Conservation (phyloP, 2,113 vertebrate species). For the Propithecus coquereli region DNA sequence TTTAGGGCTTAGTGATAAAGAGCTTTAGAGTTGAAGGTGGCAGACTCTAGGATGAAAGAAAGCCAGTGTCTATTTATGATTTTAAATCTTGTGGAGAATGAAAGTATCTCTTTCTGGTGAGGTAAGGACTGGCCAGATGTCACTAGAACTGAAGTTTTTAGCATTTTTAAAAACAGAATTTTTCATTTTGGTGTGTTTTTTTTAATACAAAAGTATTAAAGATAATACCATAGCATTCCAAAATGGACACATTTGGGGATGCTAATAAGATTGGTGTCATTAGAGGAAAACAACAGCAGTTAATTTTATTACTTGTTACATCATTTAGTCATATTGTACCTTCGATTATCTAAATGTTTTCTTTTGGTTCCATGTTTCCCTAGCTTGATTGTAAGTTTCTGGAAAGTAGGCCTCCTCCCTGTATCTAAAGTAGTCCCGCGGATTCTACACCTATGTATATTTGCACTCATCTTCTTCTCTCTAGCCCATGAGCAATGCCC, state of each 20-base stretch:
- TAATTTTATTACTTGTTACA: constrained; percentile 32
- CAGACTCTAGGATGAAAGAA: neutral
- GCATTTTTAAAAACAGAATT: neutral
- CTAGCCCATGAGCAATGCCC: neutral
- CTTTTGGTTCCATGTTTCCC: neutral
- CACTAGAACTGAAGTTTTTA: neutral
- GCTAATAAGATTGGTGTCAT: neutral
- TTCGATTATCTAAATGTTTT: neutral
- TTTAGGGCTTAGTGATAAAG: constrained; percentile 50
- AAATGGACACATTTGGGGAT: constrained; percentile 10
- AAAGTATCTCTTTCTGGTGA: neutral
- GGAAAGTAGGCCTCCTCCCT: neutral
- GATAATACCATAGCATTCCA: neutral
- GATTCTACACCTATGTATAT: neutral
- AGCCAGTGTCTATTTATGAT: neutral
- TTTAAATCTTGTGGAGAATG: neutral
- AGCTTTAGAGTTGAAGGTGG: neutral
- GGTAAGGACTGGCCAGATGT: neutral
- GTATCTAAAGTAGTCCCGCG: neutral
- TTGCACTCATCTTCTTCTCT: neutral
- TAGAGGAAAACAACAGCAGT: neutral
- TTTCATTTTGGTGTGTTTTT: neutral
- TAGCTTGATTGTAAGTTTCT: neutral
- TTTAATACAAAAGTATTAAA: neutral
- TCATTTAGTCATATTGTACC: neutral